A percentile compares a stretch with the other conserved stretches of the same genome.
phyloP scores from a whole-genome alignment of 2,888 invertebrate species.

The Drosophila yooni region DNA sequence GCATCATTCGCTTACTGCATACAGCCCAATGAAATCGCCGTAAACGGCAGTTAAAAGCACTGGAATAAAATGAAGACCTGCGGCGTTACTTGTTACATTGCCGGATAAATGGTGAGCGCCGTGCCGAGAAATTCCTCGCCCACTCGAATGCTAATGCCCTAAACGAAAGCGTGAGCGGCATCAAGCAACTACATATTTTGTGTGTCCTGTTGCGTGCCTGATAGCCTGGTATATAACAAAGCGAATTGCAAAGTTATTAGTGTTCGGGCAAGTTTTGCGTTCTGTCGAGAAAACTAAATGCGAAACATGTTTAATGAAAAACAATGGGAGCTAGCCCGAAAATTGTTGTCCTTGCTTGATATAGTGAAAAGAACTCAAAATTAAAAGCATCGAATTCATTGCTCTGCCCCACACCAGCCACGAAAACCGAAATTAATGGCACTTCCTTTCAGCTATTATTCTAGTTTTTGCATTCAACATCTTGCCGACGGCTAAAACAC shows the following conservation, averaged over 20 bases:
- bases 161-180: background rate
- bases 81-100: slow-evolving; percentile 68
- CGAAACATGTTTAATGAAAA: slow-evolving; percentile 48
- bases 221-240: slow-evolving; percentile 40
- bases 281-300: slow-evolving; percentile 60
- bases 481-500: slow-evolving; percentile 56
- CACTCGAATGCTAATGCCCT: slow-evolving; percentile 23
- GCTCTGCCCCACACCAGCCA: slow-evolving; percentile 7
- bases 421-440: slow-evolving; percentile 66
- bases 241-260: slow-evolving; percentile 64
- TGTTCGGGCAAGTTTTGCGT: slow-evolving; percentile 45
- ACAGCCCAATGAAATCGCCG: slow-evolving; percentile 46
- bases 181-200: slow-evolving; percentile 21
- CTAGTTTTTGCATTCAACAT: slow-evolving; percentile 50
- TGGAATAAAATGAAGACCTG: slow-evolving; percentile 63
- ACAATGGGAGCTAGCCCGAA: slow-evolving; percentile 29
- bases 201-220: slow-evolving; percentile 63
- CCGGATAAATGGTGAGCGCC: slow-evolving; percentile 60
- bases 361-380: slow-evolving; percentile 57
- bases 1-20: slow-evolving; percentile 37
- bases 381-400: slow-evolving; percentile 26
- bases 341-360: slow-evolving; percentile 47
- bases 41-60: slow-evolving; percentile 59
- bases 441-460: slow-evolving; percentile 71
- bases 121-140: slow-evolving; percentile 25